A percentile compares a stretch with the other conserved stretches of the same genome.
phyloP scores from a whole-genome alignment of 2,888 invertebrate genomes.

The Anodontia alba region DNA sequence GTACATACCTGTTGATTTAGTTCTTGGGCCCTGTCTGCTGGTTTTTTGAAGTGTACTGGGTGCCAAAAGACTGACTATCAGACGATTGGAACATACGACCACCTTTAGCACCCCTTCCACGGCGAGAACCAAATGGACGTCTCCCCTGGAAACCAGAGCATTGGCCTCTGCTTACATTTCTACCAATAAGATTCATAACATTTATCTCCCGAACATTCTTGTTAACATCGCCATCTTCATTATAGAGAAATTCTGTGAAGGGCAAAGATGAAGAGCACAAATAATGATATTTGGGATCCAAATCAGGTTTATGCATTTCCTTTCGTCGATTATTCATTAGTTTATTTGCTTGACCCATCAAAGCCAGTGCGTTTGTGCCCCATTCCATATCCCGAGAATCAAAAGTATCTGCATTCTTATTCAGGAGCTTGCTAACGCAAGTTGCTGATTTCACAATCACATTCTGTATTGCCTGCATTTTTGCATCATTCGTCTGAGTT shows the following conservation, averaged over 20 bases:
- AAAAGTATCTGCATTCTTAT: slow-evolving; percentile 1
- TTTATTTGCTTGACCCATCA: no score
- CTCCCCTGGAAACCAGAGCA: background rate
- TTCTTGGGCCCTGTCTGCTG: no score
- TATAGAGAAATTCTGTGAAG: slow-evolving; percentile 23
- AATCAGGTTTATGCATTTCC: no score
- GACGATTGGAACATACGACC: no score
- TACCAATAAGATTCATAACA: slow-evolving; percentile 15
- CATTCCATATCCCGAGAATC: slow-evolving; percentile 10
- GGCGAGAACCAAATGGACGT: background rate
- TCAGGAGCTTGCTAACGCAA: slow-evolving; percentile 15
- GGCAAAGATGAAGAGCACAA: slow-evolving; percentile 32
- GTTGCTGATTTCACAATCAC: slow-evolving; percentile 14
- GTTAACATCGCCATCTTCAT: slow-evolving; percentile 13
- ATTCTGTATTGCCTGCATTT: slow-evolving; percentile 21
- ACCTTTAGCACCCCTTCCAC: no score
- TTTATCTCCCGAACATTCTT: slow-evolving; percentile 25
- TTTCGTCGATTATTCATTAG: no score
- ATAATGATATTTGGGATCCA: slow-evolving; percentile 23
- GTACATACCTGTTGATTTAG: no score
- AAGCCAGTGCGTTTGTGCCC: no score
- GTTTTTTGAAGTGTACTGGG: no score
- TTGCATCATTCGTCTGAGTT: slow-evolving; percentile 20
- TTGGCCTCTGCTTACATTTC: slow-evolving; percentile 7
- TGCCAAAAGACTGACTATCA: no score